These are phyloP conservation scores for Ophion ellenae DNA, from an alignment of 2,888 invertebrate species.

Conservation along the genomic window DNA sequence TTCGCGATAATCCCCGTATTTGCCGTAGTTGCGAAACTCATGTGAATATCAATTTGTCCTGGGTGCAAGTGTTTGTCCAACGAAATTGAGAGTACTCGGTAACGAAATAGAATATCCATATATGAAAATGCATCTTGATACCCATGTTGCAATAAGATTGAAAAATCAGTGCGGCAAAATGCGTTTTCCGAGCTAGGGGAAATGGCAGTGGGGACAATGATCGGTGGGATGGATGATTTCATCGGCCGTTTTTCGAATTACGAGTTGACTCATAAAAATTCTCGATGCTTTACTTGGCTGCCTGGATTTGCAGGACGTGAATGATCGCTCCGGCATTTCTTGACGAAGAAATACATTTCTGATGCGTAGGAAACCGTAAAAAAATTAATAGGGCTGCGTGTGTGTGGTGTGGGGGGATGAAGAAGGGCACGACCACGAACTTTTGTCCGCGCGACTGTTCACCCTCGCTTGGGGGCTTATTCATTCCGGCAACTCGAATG, in stretches of 20 bases:
- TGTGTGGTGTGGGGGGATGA: constrained; percentile 35
- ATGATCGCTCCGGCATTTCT: neutral
- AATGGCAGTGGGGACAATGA: too few relatives aligned
- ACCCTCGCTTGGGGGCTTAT: constrained; percentile 76
- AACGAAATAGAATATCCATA: neutral
- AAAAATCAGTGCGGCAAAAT: too few relatives aligned
- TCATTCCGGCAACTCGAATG: constrained; percentile 74
- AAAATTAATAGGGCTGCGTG: neutral
- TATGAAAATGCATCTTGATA: too few relatives aligned
- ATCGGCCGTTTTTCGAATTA: too few relatives aligned
- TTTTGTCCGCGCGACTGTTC: constrained; percentile 53
- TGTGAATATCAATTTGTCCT: neutral
- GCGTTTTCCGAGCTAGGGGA: too few relatives aligned
- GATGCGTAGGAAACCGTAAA: constrained; percentile 10
- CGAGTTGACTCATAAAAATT: neutral
- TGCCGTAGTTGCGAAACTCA: neutral
- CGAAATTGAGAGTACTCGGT: neutral
- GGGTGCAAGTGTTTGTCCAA: neutral
- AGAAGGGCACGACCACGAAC: constrained; percentile 51
- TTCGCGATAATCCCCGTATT: neutral
- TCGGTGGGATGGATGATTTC: too few relatives aligned
- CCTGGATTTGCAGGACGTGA: neutral
- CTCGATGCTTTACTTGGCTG: neutral
- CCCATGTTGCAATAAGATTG: too few relatives aligned
- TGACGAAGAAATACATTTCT: constrained; percentile 4